Evolutionary conservation across 2,113 vertebrate species (phyloP).

Genomic region (Bettongia penicillata): DNA sequence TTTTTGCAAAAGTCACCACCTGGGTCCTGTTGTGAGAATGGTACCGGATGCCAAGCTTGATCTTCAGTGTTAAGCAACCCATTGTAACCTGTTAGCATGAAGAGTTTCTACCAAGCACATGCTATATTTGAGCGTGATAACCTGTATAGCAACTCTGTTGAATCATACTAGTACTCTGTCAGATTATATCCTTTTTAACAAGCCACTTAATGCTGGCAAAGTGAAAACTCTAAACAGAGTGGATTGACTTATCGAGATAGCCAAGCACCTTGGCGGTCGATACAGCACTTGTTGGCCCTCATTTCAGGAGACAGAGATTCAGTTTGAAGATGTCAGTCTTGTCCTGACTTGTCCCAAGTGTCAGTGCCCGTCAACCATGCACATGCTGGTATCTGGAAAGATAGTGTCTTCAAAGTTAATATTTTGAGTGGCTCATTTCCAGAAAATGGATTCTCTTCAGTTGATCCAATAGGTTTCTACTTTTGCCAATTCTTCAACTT

Average conservation of each 20-base stretch:
- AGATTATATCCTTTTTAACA: constrained; percentile 75
- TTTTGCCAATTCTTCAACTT: constrained; percentile 85
- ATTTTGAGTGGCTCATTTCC: constrained; percentile 86
- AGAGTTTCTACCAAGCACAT: constrained; percentile 78
- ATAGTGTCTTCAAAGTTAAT: constrained; percentile 83
- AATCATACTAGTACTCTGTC: constrained; percentile 77
- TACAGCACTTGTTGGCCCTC: constrained; percentile 76
- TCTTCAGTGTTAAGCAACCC: constrained; percentile 78
- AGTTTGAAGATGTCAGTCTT: constrained; percentile 77
- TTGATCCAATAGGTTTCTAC: constrained; percentile 86
- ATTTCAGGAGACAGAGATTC: constrained; percentile 79
- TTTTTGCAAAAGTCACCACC: constrained; percentile 68
- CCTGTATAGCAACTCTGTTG: constrained; percentile 69
- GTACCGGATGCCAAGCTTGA: constrained; percentile 51
- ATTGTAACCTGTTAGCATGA: constrained; percentile 82
- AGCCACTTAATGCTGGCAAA: constrained; percentile 78
- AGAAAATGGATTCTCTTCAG: constrained; percentile 83
- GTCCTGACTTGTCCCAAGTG: constrained; percentile 72
- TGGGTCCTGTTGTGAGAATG: constrained; percentile 56
- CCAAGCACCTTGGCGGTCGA: constrained; percentile 69
- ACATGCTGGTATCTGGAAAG: constrained; percentile 72
- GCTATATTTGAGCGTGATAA: constrained; percentile 78
- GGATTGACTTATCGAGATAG: constrained; percentile 68
- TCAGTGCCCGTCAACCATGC: constrained; percentile 79
- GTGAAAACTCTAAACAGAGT: constrained; percentile 68